These are phyloP conservation scores for Anas bahamensis DNA, from an alignment of 2,797 vertebrate genomes.

Conservation along the genomic window DNA sequence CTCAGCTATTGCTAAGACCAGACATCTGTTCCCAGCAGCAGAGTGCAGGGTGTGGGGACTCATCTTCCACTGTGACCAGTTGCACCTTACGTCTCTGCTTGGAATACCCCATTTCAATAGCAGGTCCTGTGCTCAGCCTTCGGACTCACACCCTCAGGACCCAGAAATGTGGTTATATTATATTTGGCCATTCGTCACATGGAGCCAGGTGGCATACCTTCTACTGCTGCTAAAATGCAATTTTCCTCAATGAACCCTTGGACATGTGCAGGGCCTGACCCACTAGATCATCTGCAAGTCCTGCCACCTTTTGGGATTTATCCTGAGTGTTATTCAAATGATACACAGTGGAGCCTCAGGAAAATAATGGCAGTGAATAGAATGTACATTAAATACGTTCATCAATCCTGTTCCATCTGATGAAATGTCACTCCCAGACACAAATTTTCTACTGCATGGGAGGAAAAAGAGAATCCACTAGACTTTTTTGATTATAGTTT, in stretches of 20 bases:
- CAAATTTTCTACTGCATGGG: not conserved
- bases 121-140: not conserved
- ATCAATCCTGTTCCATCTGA: not conserved
- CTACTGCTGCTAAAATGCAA: not conserved
- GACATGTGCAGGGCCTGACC: not conserved
- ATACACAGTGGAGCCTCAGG: not conserved
- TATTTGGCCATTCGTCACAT: not conserved
- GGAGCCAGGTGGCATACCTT: not conserved
- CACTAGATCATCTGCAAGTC: no score
- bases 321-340: conserved; percentile 1
- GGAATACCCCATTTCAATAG: not conserved
- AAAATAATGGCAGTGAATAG: conserved; percentile 14
- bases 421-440: not conserved
- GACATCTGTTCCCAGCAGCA: no score
- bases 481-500: not conserved
- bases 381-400: not conserved
- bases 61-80: accelerated
- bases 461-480: not conserved
- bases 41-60: accelerated
- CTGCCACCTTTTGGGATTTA: conserved; percentile 25
- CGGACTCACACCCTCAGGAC: not conserved
- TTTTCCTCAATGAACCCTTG: not conserved
- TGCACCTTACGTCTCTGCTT: not conserved
- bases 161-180: not conserved
- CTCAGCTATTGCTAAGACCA: no score